Evolutionary conservation across 2,113 vertebrate species (phyloP), one percentile per base, ranked within the genome.

Genomic region (Lophius piscatorius): DNA sequence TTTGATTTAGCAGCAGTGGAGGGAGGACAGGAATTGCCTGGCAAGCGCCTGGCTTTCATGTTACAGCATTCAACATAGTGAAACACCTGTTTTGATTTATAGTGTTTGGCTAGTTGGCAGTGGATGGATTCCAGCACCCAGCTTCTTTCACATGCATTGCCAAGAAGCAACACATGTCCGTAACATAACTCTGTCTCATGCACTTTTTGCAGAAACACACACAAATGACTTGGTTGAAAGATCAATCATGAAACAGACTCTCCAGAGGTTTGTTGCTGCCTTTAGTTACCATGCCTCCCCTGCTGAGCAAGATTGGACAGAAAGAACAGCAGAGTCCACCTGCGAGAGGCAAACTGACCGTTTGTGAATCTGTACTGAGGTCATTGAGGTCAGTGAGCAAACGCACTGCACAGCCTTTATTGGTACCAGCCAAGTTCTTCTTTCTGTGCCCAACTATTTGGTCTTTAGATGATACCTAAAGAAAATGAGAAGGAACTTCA

Each of bases 81-180:
- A 87, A 72, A 82, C 89, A 89, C 84, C 82, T 90, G 84, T 84
- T 91, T 82, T 74, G 81, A 87, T 90, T 86, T 83, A 90, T 81
- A 70, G 64, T 82, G 71, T 84, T 83, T 87, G 68, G 76, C 63
- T 66, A 63, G 74, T 86, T 88, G 82, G 74, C 72, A 77, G 63
- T 74, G 74, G 75, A 84, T 60, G 57, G 56, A 82, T 74, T 81
- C 71, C 86, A 77, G 69, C 55, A 9, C 58, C 29, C 18, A 63
- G 61, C 73, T 47, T 62, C 49, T 81, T 60, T 55, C 66, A 68
- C 49, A 69, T 57, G 63, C 16, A 29, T 34, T 47, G 56, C 68
- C 57, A 78, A 73, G 52, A 73, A 73, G 47, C 72, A 46, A 81
- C 69, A 66, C 58, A 49, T 22, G 20, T 17, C 23, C 38, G 41